Conservation (phyloP, 2,888 invertebrate species). For the Nephrotoma appendiculata region DNA sequence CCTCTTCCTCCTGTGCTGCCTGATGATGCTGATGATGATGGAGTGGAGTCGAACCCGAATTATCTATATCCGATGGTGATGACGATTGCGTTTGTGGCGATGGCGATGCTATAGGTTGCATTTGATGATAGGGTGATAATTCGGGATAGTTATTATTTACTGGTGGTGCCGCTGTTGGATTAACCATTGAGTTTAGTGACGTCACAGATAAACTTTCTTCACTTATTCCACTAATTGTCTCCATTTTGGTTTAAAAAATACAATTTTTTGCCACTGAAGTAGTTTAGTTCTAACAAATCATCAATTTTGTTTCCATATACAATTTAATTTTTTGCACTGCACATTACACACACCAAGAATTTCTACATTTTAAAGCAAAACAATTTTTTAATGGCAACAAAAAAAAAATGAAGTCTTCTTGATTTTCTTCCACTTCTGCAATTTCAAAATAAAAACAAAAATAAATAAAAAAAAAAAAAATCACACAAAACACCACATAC, state of each 20-base stretch:
- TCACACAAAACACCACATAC: not conserved
- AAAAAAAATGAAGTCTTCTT: not conserved
- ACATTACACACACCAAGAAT: not conserved
- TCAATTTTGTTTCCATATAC: not conserved
- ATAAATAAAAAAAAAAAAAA: not conserved
- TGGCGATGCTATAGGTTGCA: constrained; percentile 21
- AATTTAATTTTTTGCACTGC: not conserved
- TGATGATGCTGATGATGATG: constrained; percentile 13
- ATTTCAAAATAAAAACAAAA: not conserved
- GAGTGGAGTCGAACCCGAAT: constrained; percentile 10
- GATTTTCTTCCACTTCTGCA: not conserved
- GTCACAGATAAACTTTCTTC: constrained; percentile 3
- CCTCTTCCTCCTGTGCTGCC: constrained; percentile 1
- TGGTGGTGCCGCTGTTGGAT: not conserved
- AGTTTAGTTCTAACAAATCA: not conserved
- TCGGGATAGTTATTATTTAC: not conserved
- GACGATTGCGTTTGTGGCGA: constrained; percentile 26
- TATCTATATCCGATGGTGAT: constrained; percentile 12
- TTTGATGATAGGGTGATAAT: not conserved
- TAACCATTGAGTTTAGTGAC: not conserved
- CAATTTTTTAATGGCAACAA: not conserved
- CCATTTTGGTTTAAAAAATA: not conserved
- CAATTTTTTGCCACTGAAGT: not conserved
- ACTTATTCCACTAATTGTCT: not conserved
- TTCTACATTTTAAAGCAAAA: not conserved